Percentiles rank a stretch among this genome's conserved stretches.
Conservation (phyloP, 1,140 invertebrate species). For the Formica selysi region DNA sequence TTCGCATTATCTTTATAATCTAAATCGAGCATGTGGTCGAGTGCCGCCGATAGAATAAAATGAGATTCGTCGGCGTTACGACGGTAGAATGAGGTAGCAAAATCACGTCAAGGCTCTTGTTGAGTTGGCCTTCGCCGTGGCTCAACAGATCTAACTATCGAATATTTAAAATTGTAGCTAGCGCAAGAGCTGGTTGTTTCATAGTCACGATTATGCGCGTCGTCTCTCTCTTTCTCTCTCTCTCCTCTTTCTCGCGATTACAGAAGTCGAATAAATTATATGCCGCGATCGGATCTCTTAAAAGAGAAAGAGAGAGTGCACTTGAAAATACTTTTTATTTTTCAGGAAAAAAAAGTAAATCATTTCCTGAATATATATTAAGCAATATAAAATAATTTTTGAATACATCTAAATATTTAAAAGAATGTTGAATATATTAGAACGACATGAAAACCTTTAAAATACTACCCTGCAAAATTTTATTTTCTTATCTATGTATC, state of each 20-base stretch:
- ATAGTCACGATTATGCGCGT: conserved; percentile 7
- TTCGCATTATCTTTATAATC: conserved; percentile 22
- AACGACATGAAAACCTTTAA: no score
- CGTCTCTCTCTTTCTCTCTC: background rate
- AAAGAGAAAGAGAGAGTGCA: no score
- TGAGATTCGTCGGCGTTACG: background rate
- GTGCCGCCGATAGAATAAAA: background rate
- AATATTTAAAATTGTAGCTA: conserved; percentile 29
- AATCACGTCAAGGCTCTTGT: conserved; percentile 35
- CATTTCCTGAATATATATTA: no score
- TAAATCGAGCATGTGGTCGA: background rate
- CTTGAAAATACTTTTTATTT: no score
- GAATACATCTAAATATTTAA: no score
- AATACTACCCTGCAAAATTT: no score
- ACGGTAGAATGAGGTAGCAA: conserved; percentile 6
- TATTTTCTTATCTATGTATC: no score
- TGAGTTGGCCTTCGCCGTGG: conserved; percentile 46
- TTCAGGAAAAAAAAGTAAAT: no score
- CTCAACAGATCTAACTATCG: conserved; percentile 50
- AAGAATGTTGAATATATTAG: no score
- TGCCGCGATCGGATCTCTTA: background rate
- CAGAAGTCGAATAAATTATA: conserved; percentile 6
- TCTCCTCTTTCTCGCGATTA: background rate
- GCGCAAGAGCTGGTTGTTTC: background rate
- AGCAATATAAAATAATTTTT: no score